phyloP scores from a whole-genome alignment of 2,888 invertebrate genomes.

The Cryptophagus acutangulus region DNA sequence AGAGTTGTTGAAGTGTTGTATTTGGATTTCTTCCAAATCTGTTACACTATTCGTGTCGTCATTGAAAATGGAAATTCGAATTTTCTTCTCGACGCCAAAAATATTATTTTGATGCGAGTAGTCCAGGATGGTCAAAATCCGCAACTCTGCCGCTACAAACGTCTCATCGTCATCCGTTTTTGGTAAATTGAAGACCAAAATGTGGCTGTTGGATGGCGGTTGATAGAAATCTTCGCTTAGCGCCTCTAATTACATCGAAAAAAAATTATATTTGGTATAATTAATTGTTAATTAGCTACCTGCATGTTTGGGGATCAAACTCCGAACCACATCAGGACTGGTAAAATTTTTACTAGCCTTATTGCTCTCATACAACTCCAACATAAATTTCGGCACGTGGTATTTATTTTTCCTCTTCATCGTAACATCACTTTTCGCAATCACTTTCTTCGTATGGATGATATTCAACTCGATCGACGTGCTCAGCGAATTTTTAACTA shows the following conservation, averaged over 20 bases:
- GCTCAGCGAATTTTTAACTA: conserved; percentile 23
- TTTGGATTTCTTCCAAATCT: conserved; percentile 33
- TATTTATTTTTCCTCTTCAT: conserved; percentile 21
- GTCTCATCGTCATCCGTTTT: conserved; percentile 36
- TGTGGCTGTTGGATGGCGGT: conserved; percentile 37
- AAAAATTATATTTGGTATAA: not conserved
- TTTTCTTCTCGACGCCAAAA: conserved; percentile 33
- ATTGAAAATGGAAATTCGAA: conserved; percentile 38
- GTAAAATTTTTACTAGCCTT: conserved; percentile 29
- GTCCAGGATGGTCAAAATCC: conserved; percentile 41
- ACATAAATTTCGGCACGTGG: conserved; percentile 46
- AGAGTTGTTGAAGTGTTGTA: conserved; percentile 41
- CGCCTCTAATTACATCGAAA: not conserved
- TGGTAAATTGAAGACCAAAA: conserved; percentile 43
- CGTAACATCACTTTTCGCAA: conserved; percentile 9
- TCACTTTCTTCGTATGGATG: conserved; percentile 19
- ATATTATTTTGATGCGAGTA: conserved; percentile 1
- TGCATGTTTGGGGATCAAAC: conserved; percentile 43
- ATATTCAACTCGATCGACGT: conserved; percentile 27
- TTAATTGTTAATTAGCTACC: conserved; percentile 28
- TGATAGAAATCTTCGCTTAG: too few relatives aligned
- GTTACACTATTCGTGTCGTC: conserved; percentile 28
- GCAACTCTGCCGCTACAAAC: conserved; percentile 42
- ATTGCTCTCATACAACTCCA: conserved; percentile 44
- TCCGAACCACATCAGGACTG: conserved; percentile 42